Conservation (phyloP, 2,888 invertebrate genomes). For the Sminthurides aquaticus region DNA sequence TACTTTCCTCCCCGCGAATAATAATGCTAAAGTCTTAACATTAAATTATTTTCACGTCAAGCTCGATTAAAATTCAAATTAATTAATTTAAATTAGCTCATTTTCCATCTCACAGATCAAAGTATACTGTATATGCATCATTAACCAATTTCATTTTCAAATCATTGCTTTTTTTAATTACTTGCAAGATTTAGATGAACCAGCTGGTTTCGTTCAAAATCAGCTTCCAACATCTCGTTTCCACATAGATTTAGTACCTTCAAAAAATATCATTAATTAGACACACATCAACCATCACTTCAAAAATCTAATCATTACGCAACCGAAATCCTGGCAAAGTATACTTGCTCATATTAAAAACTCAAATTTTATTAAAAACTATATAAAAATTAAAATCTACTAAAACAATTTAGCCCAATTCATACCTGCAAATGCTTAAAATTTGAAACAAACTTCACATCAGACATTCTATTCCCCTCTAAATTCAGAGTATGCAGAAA, state of each 20-base stretch:
- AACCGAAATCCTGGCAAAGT: too few relatives aligned
- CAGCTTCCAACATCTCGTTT: constrained; percentile 9
- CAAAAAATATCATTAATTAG: neutral
- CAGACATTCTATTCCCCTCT: constrained; percentile 10
- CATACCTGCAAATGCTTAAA: constrained; percentile 14
- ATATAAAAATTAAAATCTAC: neutral
- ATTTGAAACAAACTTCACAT: constrained; percentile 6
- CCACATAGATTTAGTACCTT: constrained; percentile 14
- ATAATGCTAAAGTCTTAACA: too few relatives aligned
- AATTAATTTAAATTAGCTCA: neutral
- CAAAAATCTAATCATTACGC: too few relatives aligned
- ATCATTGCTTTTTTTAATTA: neutral
- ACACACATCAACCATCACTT: neutral
- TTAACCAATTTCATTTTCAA: too few relatives aligned
- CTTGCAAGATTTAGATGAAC: constrained; percentile 12
- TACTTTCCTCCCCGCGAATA: too few relatives aligned
- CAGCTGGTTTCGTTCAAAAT: constrained; percentile 13
- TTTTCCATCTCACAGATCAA: neutral
- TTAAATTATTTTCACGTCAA: too few relatives aligned
- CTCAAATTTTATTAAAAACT: neutral
- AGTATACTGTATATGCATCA: neutral
- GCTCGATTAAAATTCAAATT: too few relatives aligned
- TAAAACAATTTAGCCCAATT: neutral
- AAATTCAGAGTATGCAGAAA: constrained; percentile 19
- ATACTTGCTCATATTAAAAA: neutral